Evolutionary conservation across 1,140 invertebrate genomes (phyloP).

Genomic region (Nasonia longicornis): DNA sequence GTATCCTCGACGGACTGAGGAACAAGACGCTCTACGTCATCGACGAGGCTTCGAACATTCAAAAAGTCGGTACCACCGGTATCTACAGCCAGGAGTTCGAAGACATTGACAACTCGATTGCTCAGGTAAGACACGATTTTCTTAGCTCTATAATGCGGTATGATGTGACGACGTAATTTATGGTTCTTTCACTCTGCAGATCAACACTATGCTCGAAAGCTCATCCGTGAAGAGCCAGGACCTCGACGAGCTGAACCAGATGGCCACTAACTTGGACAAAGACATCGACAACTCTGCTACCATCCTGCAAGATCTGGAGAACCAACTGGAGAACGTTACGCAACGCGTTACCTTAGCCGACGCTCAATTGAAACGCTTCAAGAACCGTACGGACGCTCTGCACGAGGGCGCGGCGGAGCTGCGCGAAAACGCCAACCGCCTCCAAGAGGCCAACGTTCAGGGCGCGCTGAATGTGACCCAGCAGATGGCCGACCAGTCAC

Average conservation of each 20-base stretch:
- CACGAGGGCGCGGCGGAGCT: slow-evolving; percentile 81
- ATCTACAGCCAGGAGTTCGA: slow-evolving; percentile 95
- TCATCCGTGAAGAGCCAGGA: slow-evolving; percentile 80
- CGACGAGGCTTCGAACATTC: slow-evolving; percentile 88
- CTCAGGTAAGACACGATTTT: slow-evolving; percentile 66
- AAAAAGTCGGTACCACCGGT: slow-evolving; percentile 91
- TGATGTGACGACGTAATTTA: background rate
- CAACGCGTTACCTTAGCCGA: slow-evolving; percentile 84
- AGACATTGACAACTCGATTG: slow-evolving; percentile 86
- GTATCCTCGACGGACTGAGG: slow-evolving; percentile 81
- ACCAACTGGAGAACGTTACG: slow-evolving; percentile 80
- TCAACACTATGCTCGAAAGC: slow-evolving; percentile 82
- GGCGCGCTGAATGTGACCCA: slow-evolving; percentile 92
- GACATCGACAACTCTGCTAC: slow-evolving; percentile 70
- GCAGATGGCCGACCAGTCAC: slow-evolving; percentile 79
- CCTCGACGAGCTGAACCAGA: slow-evolving; percentile 74
- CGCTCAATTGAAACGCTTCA: slow-evolving; percentile 80
- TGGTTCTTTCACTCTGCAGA: slow-evolving; percentile 51
- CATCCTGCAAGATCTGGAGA: slow-evolving; percentile 73
- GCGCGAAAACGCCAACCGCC: slow-evolving; percentile 86
- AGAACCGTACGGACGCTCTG: slow-evolving; percentile 78
- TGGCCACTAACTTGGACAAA: slow-evolving; percentile 71
- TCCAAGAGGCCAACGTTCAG: slow-evolving; percentile 95
- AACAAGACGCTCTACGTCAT: slow-evolving; percentile 82
- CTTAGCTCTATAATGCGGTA: background rate